A percentile compares a stretch with the other conserved stretches of the same genome.
Conservation (phyloP, 2,797 vertebrate genomes). For the Spheniscus humboldti region DNA sequence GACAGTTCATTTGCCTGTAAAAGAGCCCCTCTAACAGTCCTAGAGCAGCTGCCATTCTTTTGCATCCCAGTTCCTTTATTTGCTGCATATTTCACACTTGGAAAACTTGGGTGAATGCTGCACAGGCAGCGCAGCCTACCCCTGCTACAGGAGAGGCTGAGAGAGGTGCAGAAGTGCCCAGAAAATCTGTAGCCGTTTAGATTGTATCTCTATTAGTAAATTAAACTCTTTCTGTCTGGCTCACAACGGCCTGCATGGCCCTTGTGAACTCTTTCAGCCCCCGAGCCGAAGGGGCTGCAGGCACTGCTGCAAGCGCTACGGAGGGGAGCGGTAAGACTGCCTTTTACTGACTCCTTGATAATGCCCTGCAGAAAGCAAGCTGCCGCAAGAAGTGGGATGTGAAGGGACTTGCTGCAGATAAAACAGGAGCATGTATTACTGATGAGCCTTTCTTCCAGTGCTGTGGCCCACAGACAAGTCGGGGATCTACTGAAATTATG, state of each 20-base stretch:
- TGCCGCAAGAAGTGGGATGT: neutral
- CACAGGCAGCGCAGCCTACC: neutral
- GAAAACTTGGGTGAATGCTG: neutral
- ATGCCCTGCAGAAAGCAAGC: neutral
- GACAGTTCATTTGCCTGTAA: conserved; percentile 23
- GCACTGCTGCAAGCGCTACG: accelerated
- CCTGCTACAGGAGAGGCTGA: neutral
- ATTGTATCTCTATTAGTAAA: neutral
- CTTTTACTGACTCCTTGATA: neutral
- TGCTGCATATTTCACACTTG: neutral
- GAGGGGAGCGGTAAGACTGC: neutral
- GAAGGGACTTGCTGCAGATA: neutral
- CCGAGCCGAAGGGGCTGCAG: neutral
- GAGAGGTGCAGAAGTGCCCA: neutral
- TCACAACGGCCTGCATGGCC: neutral
- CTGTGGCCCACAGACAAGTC: neutral
- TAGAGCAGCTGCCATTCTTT: conserved; percentile 39
- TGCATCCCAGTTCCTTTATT: neutral
- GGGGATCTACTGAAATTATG: neutral
- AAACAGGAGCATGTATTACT: neutral
- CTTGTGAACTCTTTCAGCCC: neutral
- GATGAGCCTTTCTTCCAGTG: neutral
- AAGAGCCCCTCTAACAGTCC: conserved; percentile 27
- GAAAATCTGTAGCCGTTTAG: neutral
- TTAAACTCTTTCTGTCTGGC: neutral